Percentiles rank a stretch among this genome's conserved stretches.
These are phyloP conservation scores for Lampris megalopsis DNA, from an alignment of 2,113 vertebrate genomes.

Conservation along the genomic window DNA sequence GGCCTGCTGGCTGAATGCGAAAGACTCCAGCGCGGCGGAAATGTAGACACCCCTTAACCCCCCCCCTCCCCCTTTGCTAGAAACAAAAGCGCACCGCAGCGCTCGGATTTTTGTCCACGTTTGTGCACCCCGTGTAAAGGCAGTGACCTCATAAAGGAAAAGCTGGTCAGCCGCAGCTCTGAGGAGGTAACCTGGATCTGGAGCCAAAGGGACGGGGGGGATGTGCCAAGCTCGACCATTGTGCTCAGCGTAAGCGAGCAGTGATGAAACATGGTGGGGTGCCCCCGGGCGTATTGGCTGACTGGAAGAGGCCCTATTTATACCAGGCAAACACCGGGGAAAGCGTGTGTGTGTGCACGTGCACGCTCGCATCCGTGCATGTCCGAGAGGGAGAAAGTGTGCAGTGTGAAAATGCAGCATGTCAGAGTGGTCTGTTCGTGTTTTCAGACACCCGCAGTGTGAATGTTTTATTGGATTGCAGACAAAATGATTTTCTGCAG, in stretches of 20 bases:
- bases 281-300: slow-evolving; percentile 42
- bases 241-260: slow-evolving; percentile 53
- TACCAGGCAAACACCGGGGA: slow-evolving; percentile 8
- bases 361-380: slow-evolving; percentile 14
- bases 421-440: slow-evolving; percentile 24
- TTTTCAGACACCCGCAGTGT: slow-evolving; percentile 15
- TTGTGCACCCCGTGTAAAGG: slow-evolving; percentile 33
- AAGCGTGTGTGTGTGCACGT: slow-evolving; percentile 18
- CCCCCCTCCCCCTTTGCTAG: neutral
- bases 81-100: slow-evolving; percentile 45
- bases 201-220: slow-evolving; percentile 75
- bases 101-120: slow-evolving; percentile 28
- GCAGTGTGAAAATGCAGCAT: slow-evolving; percentile 14
- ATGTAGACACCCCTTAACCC: slow-evolving; percentile 52
- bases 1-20: slow-evolving; percentile 55
- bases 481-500: slow-evolving; percentile 7
- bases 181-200: slow-evolving; percentile 67
- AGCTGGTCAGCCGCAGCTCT: slow-evolving; percentile 50
- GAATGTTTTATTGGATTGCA: slow-evolving; percentile 9
- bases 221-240: slow-evolving; percentile 43
- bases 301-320: slow-evolving; percentile 53
- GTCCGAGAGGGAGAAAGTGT: neutral
- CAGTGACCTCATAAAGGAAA: slow-evolving; percentile 47
- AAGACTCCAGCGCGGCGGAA: slow-evolving; percentile 41
- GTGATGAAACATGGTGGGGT: slow-evolving; percentile 59